These are phyloP conservation scores for Euleptes europaea DNA, from an alignment of 2,113 vertebrate genomes.

Conservation along the genomic window DNA sequence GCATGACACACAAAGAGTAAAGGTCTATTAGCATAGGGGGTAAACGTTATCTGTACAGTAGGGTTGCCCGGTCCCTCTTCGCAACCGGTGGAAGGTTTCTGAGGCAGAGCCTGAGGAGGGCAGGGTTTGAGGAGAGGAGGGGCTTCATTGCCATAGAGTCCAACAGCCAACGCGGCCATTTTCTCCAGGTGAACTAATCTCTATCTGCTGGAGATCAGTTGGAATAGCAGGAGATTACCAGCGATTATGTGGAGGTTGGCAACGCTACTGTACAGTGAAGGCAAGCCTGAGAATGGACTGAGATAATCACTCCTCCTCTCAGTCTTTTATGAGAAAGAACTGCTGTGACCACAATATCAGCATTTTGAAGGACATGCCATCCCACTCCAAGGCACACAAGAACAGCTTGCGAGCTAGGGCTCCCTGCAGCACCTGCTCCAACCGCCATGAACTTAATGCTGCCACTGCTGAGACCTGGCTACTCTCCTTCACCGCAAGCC, in stretches of 20 bases:
- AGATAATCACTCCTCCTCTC: background rate
- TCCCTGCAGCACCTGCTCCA: constrained; percentile 27
- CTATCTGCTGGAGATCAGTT: too few relatives aligned
- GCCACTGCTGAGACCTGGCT: background rate
- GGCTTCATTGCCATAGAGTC: too few relatives aligned
- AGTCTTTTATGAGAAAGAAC: constrained; percentile 19
- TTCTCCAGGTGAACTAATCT: too few relatives aligned
- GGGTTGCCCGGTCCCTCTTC: too few relatives aligned
- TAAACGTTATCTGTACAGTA: too few relatives aligned
- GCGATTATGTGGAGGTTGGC: too few relatives aligned
- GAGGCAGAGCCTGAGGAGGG: too few relatives aligned
- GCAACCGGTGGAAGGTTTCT: too few relatives aligned
- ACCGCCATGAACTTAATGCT: constrained; percentile 38
- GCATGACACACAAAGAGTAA: background rate
- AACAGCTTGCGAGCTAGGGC: background rate
- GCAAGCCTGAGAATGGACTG: background rate
- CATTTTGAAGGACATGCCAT: constrained; percentile 42
- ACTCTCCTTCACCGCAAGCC: background rate
- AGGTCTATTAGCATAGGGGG: too few relatives aligned
- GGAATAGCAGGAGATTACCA: too few relatives aligned
- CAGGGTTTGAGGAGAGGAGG: too few relatives aligned
- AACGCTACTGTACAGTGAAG: background rate
- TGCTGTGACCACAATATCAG: constrained; percentile 30
- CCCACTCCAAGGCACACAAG: constrained; percentile 12
- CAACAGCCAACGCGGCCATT: too few relatives aligned